Conservation (phyloP, 2,797 vertebrate species). For the Helostoma temminkii region DNA sequence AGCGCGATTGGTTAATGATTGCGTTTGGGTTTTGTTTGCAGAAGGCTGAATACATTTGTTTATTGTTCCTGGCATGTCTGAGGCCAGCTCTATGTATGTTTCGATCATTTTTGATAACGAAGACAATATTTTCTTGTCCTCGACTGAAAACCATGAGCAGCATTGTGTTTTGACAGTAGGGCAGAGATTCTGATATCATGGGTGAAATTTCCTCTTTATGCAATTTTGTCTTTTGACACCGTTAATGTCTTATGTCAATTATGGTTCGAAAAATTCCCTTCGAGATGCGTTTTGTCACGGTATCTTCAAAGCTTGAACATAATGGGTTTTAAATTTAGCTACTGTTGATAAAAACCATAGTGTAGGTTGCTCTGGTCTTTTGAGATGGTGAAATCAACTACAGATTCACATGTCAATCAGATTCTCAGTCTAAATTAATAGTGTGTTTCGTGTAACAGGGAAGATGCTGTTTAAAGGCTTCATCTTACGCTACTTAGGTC, state of each 20-base stretch:
- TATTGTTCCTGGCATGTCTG: slow-evolving; percentile 32
- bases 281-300: no score
- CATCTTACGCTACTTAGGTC: background rate
- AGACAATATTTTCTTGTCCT: slow-evolving; percentile 22
- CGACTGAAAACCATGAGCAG: background rate
- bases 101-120: slow-evolving; percentile 27
- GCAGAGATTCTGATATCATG: background rate
- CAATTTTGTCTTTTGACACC: background rate
- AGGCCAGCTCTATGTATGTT: slow-evolving; percentile 6
- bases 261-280: background rate
- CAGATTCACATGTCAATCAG: background rate
- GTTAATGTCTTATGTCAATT: background rate
- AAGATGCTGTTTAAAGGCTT: background rate
- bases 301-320: background rate
- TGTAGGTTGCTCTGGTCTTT: background rate
- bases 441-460: background rate
- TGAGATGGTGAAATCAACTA: background rate
- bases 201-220: background rate
- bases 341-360: background rate
- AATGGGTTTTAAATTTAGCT: background rate
- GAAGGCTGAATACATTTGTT: slow-evolving; percentile 44
- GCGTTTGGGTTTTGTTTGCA: slow-evolving; percentile 76
- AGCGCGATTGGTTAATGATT: slow-evolving; percentile 91
- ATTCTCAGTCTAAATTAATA: background rate
- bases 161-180: slow-evolving; percentile 1